Conservation (phyloP, 2,888 invertebrate species). For the Andrena bucephala region DNA sequence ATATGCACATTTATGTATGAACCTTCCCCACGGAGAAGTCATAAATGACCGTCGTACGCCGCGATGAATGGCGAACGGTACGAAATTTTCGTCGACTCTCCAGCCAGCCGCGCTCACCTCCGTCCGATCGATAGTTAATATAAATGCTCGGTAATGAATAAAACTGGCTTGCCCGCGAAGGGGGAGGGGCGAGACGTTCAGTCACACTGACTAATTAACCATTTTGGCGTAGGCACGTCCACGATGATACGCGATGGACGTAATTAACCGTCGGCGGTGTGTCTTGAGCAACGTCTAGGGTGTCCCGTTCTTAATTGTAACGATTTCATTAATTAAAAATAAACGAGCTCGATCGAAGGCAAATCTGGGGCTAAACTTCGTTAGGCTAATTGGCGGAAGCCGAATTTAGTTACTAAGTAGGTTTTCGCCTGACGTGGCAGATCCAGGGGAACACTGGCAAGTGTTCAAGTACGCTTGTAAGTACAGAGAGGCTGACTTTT, state of each 20-base stretch:
- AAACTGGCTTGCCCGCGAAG: neutral
- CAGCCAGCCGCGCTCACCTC: neutral
- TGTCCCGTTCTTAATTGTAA: conserved; percentile 15
- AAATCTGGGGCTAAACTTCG: conserved; percentile 1
- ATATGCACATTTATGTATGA: conserved; percentile 56
- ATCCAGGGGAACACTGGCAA: neutral
- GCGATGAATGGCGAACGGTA: conserved; percentile 16
- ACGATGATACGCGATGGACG: conserved; percentile 67
- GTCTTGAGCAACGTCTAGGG: conserved; percentile 12
- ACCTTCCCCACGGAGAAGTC: conserved; percentile 26
- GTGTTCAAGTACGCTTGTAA: no score
- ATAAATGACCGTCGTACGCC: conserved; percentile 31
- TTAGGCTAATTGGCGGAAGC: neutral
- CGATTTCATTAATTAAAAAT: conserved; percentile 27
- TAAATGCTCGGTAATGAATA: conserved; percentile 39
- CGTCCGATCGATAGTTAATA: conserved; percentile 49
- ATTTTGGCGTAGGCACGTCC: conserved; percentile 57
- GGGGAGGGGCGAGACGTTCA: conserved; percentile 19
- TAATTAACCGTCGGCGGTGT: conserved; percentile 75
- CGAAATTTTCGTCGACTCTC: conserved; percentile 28
- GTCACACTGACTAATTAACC: conserved; percentile 75
- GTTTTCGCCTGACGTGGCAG: neutral
- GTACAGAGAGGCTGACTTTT: no score
- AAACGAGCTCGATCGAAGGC: neutral
- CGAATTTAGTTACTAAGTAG: neutral